Conservation (phyloP, 1,140 invertebrate genomes). For the roundworm (Caenorhabditis elegans) region WBcel235 BX284603.4:6295501-6296000, state of each 20-base stretch:
- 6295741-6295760: slow-evolving; percentile 9
- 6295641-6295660: not conserved
- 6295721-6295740: slow-evolving; percentile 7
- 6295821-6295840: not conserved
- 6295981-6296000: slow-evolving; percentile 1
- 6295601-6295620: no score
- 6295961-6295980: slow-evolving; percentile 20
- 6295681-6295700: not conserved
- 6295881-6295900: no score
- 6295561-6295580: no score
- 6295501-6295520: not conserved
- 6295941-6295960: slow-evolving; percentile 4
- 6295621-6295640: no score
- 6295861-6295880: no score
- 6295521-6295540: not conserved
- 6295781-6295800: slow-evolving; percentile 10
- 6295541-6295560: no score
- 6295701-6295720: slow-evolving; percentile 17
- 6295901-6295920: not conserved
- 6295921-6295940: not conserved
- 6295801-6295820: not conserved
- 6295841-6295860: not conserved
- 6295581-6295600: no score
- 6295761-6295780: slow-evolving; percentile 15
- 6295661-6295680: not conserved